Evolutionary conservation across 2,888 invertebrate species (phyloP), one percentile per base, ranked within the genome.

Genomic region (Dione vanillae): DNA sequence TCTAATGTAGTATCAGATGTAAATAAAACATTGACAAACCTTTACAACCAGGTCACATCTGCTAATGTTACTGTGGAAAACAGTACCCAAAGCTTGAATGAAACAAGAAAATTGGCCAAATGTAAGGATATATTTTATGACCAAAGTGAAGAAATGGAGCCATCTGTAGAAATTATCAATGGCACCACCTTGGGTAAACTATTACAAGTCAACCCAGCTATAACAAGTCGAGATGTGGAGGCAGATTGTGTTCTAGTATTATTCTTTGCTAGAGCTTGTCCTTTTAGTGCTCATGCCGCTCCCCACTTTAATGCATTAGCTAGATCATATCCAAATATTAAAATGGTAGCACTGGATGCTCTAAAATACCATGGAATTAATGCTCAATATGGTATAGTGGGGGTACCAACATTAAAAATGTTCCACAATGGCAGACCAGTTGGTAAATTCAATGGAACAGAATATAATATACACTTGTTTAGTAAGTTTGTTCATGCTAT

Each of bases 271-370:
- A 95, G 96, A 75, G 96, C 96, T 83, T 99, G 99, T 82, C 96
- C 97, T 1, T 98, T 98, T 81, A 98, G 98, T 80, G 97, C 97
- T 19, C 95, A 96, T 83, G 97, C 98, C 9, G 98, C 98, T 0
- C 97, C 97, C 8, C 96, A 97, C 83, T 98, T 96, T 81, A 99
- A 99, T 93, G 97, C 98, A 0, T 86, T 99, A 37, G 97, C 98
- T 0, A 94, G 97, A 80, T 95, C 96, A 5, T 99, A 97, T 88
- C 97, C 98, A 1, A 95, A 96, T 78, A 94, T 99, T 0, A 96
- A 96, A 89, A 95, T 98, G 86, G 96, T 98, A 11, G 99, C 97
- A 2, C 95, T 99, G 19, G 98, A 99, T 93, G 98, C 98, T 1
- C 94, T 97, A 78, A 95, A 95, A 83, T 95, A 96, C 80, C 96